These are phyloP conservation scores for Caenorhabditis sp. DNA, from an alignment of 2,888 invertebrate species.

Conservation along the genomic window DNA sequence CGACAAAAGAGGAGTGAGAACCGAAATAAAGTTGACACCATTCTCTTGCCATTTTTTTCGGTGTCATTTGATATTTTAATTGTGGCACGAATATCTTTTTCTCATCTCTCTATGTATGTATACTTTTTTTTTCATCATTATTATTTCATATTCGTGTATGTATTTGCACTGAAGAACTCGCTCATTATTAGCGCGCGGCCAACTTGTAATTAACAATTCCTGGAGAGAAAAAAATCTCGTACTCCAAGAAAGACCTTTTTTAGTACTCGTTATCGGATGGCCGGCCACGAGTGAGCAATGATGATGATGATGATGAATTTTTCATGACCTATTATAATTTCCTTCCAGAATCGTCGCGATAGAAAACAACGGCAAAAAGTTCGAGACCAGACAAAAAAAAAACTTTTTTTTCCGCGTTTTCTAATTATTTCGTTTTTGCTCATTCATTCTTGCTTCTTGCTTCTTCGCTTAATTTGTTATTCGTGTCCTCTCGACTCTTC, in stretches of 20 bases:
- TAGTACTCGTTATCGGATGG: too few species aligned
- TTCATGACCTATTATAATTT: not conserved
- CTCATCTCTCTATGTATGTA: not conserved
- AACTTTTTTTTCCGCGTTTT: not conserved
- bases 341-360: too few species aligned
- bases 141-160: too few species aligned
- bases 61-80: not conserved
- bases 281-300: too few species aligned
- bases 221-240: too few species aligned
- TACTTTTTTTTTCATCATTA: not conserved
- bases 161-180: too few species aligned
- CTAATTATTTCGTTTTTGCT: not conserved
- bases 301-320: too few species aligned
- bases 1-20: not conserved
- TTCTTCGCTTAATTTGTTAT: conserved; percentile 1
- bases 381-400: not conserved
- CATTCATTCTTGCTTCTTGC: not conserved
- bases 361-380: too few species aligned
- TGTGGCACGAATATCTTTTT: not conserved
- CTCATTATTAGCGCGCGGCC: too few species aligned
- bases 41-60: not conserved
- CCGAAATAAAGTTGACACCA: not conserved
- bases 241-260: too few species aligned
- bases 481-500: not conserved
- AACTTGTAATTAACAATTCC: too few species aligned